Base-by-base conservation (phyloP, 2,797 vertebrate species). In the Enteromius mattozi region DNA sequence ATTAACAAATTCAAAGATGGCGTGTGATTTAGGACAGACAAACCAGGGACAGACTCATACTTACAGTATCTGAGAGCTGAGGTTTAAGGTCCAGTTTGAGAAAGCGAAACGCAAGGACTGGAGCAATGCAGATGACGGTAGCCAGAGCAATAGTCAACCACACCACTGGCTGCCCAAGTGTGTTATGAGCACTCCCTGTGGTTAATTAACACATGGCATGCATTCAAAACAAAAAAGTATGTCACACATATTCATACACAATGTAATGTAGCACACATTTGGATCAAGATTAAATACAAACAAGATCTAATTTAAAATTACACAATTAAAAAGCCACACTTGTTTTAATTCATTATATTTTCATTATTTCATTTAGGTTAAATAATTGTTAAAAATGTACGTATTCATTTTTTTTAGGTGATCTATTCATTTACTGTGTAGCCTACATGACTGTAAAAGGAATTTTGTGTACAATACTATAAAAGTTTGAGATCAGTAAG, bases 71-170 rank as follows among this genome's bases (percentile, higher is more conserved):
- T 0, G 97, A 96, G 68, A 99, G 96, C 80, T 97, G 95, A 0
- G 98, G 98, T 84, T 95, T 97, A 87, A 99, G 95, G 91, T 96
- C 96, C 91, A 97, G 92, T 91, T 97, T 97, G 88, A 99, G 97
- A 93, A 99, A 99, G 69, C 98, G 97, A 85, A 98, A 97, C 71
- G 97, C 96, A 16, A 99, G 95, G 69, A 99, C 97, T 0, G 98
- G 98, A 93, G 97, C 89, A 88, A 99, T 95, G 89, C 97, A 99
- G 82, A 98, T 95, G 9, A 95, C 96, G 0, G 97, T 95, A 71
- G 97, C 97, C 86, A 99, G 93, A 24, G 92, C 93, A n/a, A 99
- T 98, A 88, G 96, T 98, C 84, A 98, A 93, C 98, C 97, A 99
- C 87, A 99, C 97, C 0, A 96, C 92, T 0, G 97, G 98, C 89